These are phyloP conservation scores for Dryobotodes eremita DNA, from an alignment of 2,888 invertebrate genomes.

Conservation along the genomic window DNA sequence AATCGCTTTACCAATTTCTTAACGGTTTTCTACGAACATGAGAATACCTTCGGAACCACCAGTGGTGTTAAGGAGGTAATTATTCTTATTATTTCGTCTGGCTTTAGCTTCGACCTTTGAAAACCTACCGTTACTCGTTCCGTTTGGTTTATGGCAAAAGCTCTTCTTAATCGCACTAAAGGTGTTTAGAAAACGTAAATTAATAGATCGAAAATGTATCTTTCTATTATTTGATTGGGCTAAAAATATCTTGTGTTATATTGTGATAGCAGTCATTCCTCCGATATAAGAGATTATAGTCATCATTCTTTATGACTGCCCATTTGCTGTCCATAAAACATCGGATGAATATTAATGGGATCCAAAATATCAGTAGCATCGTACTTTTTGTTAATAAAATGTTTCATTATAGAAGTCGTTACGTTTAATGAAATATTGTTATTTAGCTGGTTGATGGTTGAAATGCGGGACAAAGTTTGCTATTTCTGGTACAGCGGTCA, in stretches of 20 bases:
- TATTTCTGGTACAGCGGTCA: constrained; percentile 25
- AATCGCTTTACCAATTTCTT: constrained; percentile 60
- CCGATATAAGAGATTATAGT: constrained; percentile 45
- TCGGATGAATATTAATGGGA: constrained; percentile 47
- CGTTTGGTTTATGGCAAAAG: constrained; percentile 54
- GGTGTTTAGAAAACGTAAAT: constrained; percentile 52
- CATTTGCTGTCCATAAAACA: constrained; percentile 58
- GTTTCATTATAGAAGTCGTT: constrained; percentile 46
- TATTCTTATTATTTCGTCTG: constrained; percentile 62
- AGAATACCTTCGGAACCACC: constrained; percentile 33
- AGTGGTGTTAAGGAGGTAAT: constrained; percentile 62
- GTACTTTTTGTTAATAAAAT: constrained; percentile 48
- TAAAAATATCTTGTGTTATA: constrained; percentile 45
- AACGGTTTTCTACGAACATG: constrained; percentile 56
- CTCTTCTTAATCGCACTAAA: constrained; percentile 39
- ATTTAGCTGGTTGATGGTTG: constrained; percentile 11
- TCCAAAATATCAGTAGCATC: constrained; percentile 53
- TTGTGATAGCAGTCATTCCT: constrained; percentile 38
- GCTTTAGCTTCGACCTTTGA: constrained; percentile 59
- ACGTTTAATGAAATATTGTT: constrained; percentile 48
- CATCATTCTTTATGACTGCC: constrained; percentile 52
- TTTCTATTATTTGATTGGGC: constrained; percentile 50
- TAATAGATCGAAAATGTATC: constrained; percentile 40
- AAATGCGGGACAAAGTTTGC: constrained; percentile 19
- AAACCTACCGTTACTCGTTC: constrained; percentile 58